A percentile compares a stretch with the other conserved stretches of the same genome.
phyloP scores from a whole-genome alignment of 2,113 vertebrate species.

The Callithrix jacchus region DNA sequence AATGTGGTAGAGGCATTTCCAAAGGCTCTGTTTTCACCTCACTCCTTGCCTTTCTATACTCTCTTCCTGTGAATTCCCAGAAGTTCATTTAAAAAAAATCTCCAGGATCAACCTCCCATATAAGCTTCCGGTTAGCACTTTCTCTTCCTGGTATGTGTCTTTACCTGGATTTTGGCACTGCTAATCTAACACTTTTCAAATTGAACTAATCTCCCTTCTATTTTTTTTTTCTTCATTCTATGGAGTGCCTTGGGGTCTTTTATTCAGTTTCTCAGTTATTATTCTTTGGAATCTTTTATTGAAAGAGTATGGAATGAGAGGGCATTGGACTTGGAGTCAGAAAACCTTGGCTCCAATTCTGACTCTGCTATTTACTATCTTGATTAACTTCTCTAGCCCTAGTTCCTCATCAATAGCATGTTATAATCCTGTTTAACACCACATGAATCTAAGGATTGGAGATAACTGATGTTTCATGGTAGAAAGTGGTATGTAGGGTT shows the following conservation, averaged over 20 bases:
- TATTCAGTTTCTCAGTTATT: neutral
- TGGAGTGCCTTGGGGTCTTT: neutral
- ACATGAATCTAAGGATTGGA: neutral
- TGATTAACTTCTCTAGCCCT: neutral
- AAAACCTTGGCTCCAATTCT: neutral
- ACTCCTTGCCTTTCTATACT: neutral
- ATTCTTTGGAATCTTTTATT: neutral
- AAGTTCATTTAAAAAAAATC: neutral
- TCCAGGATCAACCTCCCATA: neutral
- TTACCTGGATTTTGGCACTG: neutral
- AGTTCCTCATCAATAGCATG: neutral
- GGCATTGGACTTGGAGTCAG: neutral
- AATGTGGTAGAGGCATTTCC: neutral
- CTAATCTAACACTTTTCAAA: neutral
- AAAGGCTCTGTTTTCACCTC: neutral
- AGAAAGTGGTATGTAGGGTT: neutral
- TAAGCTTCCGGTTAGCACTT: neutral
- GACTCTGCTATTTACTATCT: neutral
- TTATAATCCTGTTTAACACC: neutral
- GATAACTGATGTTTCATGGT: neutral
- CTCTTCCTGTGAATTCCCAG: neutral
- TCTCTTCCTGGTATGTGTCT: neutral
- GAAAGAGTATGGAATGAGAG: neutral
- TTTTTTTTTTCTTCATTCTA: neutral
- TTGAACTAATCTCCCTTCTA: neutral